phyloP scores from a whole-genome alignment of 2,797 vertebrate genomes.

The Hypotaenidia okinawae region DNA sequence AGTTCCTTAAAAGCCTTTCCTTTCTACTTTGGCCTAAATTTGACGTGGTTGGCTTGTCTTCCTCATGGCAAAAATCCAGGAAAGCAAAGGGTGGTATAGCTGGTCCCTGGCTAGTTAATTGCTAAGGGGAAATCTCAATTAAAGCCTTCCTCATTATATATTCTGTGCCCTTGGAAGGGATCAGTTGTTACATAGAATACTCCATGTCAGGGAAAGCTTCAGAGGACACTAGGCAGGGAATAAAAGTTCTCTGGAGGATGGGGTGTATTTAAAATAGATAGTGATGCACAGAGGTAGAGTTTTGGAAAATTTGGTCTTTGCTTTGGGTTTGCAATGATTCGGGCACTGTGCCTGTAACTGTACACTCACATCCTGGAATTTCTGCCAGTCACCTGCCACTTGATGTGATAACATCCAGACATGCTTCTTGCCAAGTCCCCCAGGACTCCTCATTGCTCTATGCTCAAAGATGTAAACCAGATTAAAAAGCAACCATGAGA shows the following conservation, averaged over 20 bases:
- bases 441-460: neutral
- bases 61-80: neutral
- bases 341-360: neutral
- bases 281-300: neutral
- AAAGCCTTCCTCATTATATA: neutral
- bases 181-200: neutral
- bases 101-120: neutral
- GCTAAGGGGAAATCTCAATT: neutral
- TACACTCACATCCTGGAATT: neutral
- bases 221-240: neutral
- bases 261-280: neutral
- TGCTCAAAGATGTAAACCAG: neutral
- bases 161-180: neutral
- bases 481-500: slow-evolving; percentile 20
- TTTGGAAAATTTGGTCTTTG: neutral
- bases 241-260: neutral
- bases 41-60: neutral
- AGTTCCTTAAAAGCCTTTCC: neutral
- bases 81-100: neutral
- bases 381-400: slow-evolving; percentile 14
- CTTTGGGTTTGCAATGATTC: neutral
- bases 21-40: neutral
- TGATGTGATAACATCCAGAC: neutral
- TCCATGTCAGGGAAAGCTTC: neutral
- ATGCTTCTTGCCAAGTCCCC: neutral